Evolutionary conservation across 2,888 invertebrate genomes (phyloP).

Genomic region (Drosophila mercatorum): DNA sequence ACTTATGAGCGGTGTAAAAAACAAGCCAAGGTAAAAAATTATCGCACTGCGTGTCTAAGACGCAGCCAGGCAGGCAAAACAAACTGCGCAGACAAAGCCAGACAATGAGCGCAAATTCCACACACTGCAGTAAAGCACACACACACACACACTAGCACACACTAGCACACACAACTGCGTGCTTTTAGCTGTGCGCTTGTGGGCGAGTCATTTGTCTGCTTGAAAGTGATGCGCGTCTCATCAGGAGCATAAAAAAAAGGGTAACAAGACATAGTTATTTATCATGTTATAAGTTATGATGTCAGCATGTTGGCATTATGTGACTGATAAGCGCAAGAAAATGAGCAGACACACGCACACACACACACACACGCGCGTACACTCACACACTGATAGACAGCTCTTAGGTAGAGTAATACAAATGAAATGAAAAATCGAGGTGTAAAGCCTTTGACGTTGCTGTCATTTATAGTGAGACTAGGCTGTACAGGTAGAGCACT

Average conservation of each 20-base stretch:
- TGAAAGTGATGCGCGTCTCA: slow-evolving; percentile 47
- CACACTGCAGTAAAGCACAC: slow-evolving; percentile 37
- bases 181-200: slow-evolving; percentile 18
- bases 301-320: slow-evolving; percentile 77
- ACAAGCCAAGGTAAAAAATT: slow-evolving; percentile 45
- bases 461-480: slow-evolving; percentile 68
- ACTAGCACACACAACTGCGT: slow-evolving; percentile 10
- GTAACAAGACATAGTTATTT: slow-evolving; percentile 70
- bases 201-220: slow-evolving; percentile 76
- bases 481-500: slow-evolving; percentile 41
- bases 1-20: slow-evolving; percentile 37
- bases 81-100: slow-evolving; percentile 44
- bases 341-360: slow-evolving; percentile 46
- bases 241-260: slow-evolving; percentile 39
- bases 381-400: slow-evolving; percentile 9
- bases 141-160: slow-evolving; percentile 5
- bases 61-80: slow-evolving; percentile 47
- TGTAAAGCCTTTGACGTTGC: slow-evolving; percentile 71
- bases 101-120: slow-evolving; percentile 37
- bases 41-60: slow-evolving; percentile 55
- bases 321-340: slow-evolving; percentile 73
- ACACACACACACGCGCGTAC: neutral
- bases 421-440: slow-evolving; percentile 80
- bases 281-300: slow-evolving; percentile 81
- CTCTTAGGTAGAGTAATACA: slow-evolving; percentile 19